Conservation (phyloP, 2,888 invertebrate genomes). For the Noctua pronuba region DNA sequence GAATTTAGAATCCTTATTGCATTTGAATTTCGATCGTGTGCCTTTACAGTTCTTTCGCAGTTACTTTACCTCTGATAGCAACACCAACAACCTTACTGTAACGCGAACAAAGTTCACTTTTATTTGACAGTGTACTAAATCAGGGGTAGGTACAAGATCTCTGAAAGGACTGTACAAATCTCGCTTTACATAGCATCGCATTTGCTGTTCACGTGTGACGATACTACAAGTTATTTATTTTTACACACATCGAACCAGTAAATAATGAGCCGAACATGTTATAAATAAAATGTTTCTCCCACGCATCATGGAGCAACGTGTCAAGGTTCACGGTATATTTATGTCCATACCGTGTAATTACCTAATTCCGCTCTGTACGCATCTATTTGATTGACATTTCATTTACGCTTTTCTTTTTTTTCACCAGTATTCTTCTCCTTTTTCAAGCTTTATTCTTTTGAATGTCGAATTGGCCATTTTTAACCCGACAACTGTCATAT, state of each 20-base stretch:
- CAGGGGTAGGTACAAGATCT: neutral
- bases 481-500: neutral
- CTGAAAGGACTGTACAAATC: neutral
- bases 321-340: constrained; percentile 84
- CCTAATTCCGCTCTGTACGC: constrained; percentile 69
- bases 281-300: constrained; percentile 80
- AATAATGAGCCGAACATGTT: constrained; percentile 62
- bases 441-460: constrained; percentile 4
- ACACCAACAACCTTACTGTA: neutral
- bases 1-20: constrained; percentile 28
- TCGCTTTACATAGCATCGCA: constrained; percentile 30
- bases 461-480: neutral
- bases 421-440: neutral
- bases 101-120: neutral
- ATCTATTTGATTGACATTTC: constrained; percentile 70
- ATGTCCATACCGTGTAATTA: constrained; percentile 79
- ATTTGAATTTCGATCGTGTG: constrained; percentile 37
- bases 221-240: constrained; percentile 57
- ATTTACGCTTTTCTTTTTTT: constrained; percentile 34
- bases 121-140: neutral
- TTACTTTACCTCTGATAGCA: neutral
- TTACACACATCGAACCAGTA: constrained; percentile 60
- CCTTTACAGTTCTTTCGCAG: neutral
- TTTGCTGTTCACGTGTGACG: constrained; percentile 13
- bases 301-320: constrained; percentile 81